Evolutionary conservation across 2,888 invertebrate species (phyloP), one percentile per base, ranked within the genome.

Genomic region (Argynnis bischoffii): DNA sequence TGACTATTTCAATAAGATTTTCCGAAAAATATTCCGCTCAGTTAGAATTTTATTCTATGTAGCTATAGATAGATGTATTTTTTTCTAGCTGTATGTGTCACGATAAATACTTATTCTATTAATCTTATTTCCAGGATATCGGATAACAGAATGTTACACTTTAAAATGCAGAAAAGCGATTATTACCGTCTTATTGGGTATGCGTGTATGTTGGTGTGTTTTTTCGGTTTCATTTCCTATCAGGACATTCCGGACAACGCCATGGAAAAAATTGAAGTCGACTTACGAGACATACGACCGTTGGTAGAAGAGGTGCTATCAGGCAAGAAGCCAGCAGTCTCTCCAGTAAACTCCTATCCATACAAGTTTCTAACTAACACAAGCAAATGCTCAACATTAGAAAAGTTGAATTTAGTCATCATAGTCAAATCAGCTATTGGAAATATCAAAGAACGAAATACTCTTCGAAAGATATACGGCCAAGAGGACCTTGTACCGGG

Each of bases 391-490:
- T 89, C 93, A 69, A 90, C 94, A 8, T 89, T 94, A 63, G 81
- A 85, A n/a, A 83, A 81, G 60, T 85, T 97, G 64, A 93, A 95
- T 74, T 82, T 98, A 14, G 94, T 98, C 26, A 95, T 96, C 71
- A 82, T 98, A 26, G 94, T 98, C 0, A 98, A 98, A 88, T 97
- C 98, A 4, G 95, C 96, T 0, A 88, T 96, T 77, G 84, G 93
- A 0, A 92, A 98, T 88, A 95, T 95, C 76, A 93, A 94, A 0
- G 92, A 94, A 71, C 93, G 98, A 69, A 82, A 88, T 15, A 96
- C 95, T 0, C 97, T 99, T 69, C 90, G 98, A 66, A 94, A 95
- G 57, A 96, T 97, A 0, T 99, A 97, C 96, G 98, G 97, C 0
- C 96, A 94, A 81, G 96, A 97, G 79, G 94, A 94, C 66, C 87